Evolutionary conservation across 2,888 invertebrate genomes (phyloP).

Genomic region (Drosophila bunnanda): DNA sequence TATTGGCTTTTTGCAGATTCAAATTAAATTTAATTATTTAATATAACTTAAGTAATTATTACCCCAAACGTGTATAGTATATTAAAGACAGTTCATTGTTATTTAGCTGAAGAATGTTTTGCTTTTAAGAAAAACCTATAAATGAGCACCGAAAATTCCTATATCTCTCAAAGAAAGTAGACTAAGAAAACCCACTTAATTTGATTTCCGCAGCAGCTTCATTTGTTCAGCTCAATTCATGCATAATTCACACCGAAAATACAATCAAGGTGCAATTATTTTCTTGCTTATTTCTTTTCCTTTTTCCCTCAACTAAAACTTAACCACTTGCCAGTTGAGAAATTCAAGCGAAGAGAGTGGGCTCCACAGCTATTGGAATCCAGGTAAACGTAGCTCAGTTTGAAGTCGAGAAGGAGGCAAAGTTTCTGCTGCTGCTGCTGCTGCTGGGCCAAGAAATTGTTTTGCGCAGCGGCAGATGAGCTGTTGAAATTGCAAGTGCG

Average conservation of each 20-base stretch:
- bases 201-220: constrained; percentile 3
- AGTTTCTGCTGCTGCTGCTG: constrained; percentile 35
- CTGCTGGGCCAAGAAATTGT: constrained; percentile 59
- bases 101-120: neutral
- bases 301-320: constrained; percentile 38
- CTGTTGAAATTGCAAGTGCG: constrained; percentile 79
- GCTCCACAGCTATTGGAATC: constrained; percentile 5
- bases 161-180: neutral
- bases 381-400: constrained; percentile 17
- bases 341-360: constrained; percentile 26
- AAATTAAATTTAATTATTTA: no score
- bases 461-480: constrained; percentile 75
- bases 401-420: constrained; percentile 22
- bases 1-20: neutral
- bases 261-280: constrained; percentile 38
- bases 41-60: neutral
- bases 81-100: neutral
- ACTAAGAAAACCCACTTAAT: neutral
- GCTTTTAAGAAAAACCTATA: neutral
- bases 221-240: constrained; percentile 8
- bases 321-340: constrained; percentile 49
- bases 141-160: neutral
- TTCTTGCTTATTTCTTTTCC: neutral
- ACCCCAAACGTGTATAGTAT: neutral
- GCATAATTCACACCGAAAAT: constrained; percentile 37